phyloP scores from a whole-genome alignment of 2,888 invertebrate genomes.

The Aricia artaxerxes region DNA sequence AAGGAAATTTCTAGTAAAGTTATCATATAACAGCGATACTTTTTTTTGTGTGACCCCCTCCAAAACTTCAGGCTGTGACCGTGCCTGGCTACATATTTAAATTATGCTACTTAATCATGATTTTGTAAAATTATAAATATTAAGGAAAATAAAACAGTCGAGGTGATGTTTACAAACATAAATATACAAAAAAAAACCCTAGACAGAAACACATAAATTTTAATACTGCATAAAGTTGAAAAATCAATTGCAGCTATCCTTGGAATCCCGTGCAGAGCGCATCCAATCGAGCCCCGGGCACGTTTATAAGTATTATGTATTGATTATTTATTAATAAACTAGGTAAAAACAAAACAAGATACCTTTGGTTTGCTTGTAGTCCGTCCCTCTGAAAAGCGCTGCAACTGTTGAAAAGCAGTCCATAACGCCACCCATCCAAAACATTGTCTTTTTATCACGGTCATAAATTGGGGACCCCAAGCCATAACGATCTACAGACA shows the following conservation, averaged over 20 bases:
- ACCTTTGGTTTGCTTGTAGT: conserved; percentile 87
- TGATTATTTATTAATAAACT: conserved; percentile 33
- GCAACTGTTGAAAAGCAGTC: conserved; percentile 94
- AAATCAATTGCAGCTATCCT: conserved; percentile 46
- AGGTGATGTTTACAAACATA: background rate
- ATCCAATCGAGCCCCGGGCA: conserved; percentile 40
- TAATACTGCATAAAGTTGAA: background rate
- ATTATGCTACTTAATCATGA: background rate
- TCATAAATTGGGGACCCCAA: conserved; percentile 44
- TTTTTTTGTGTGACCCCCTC: no score
- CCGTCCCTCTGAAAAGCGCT: conserved; percentile 90
- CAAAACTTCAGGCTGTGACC: no score
- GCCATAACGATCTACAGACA: conserved; percentile 45
- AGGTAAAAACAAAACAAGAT: conserved; percentile 32
- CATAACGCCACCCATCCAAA: conserved; percentile 90
- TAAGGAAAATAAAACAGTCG: background rate
- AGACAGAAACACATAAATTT: background rate
- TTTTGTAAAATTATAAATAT: background rate
- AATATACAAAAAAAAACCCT: background rate
- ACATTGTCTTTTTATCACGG: conserved; percentile 76
- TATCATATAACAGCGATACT: no score
- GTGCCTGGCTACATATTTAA: background rate
- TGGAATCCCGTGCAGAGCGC: conserved; percentile 43
- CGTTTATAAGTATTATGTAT: conserved; percentile 33
- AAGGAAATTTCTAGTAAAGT: no score